Evolutionary conservation across 2,797 vertebrate genomes (phyloP), one percentile per base, ranked within the genome.

Genomic region (Pelochelys cantorii): DNA sequence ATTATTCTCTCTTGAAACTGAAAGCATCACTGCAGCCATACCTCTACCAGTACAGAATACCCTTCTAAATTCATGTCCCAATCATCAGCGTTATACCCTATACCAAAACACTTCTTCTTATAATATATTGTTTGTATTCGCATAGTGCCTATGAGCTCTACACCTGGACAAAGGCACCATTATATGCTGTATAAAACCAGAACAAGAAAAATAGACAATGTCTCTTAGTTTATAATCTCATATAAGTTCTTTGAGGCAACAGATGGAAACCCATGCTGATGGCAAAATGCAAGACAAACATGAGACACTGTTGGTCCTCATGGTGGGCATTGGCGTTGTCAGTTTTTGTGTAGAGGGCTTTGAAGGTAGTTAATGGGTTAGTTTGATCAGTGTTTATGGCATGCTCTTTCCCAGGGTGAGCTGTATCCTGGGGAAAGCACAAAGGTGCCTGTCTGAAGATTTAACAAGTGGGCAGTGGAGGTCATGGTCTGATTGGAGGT

Each of bases 221-320:
- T 57, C 57, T 77, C 55, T 34, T 68, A 34, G 31, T 88, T 80
- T 68, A 25, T 10, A 42, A 78, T 52, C 68, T 54, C 57, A 12
- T 48, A 48, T 48, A 48, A 48, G 42, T 8, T 48, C 42, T 48
- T 48, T 48, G 37, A 42, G 11, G 37, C 23, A 75, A 48, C 42
- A 25, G 31, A 79, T 25, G 29, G 71, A 75, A 37, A 75, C 23
- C 2, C 20, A 68, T 48, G 6, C 48, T 25, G 5, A 29, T 77
- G 5, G 2, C 22, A 11, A 11, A 7, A 6, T 12, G 0, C 57
- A 42, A 37, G 62, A 84, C 77, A 79, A 34, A 0, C 2, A 29
- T 0, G 0, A 31, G 25, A 17, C 53, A 3, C 0, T 29, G 59
- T 34, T 0, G 1, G 37, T 11, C 20, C 53, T 23, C 79, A 37